phyloP scores from a whole-genome alignment of 2,888 invertebrate species.

The Chrysodeixis includens region DNA sequence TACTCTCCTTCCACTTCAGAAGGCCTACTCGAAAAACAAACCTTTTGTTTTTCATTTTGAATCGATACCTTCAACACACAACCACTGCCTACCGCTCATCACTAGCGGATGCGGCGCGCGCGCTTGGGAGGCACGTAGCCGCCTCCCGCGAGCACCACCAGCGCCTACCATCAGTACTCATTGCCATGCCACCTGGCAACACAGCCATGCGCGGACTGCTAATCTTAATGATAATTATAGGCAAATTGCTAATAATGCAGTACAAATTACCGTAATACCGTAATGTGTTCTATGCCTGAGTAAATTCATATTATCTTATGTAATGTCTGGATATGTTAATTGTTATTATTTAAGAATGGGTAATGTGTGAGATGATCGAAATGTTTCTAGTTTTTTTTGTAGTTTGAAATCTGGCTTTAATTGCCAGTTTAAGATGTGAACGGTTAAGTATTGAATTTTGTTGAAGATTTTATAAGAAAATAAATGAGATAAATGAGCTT shows the following conservation, averaged over 20 bases:
- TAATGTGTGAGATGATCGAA: neutral
- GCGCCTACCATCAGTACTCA: slow-evolving; percentile 50
- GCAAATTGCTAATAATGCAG: slow-evolving; percentile 19
- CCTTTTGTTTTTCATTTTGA: no score
- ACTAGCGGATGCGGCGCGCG: slow-evolving; percentile 70
- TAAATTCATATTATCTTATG: neutral
- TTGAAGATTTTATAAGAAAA: no score
- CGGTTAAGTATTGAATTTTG: no score
- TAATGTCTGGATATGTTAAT: neutral
- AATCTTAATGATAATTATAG: slow-evolving; percentile 23
- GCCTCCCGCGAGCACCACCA: slow-evolving; percentile 64
- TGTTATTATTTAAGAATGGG: neutral
- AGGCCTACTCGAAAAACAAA: no score
- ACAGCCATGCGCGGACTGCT: slow-evolving; percentile 43
- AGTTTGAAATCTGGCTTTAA: no score
- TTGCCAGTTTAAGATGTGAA: no score
- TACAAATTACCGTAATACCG: slow-evolving; percentile 9
- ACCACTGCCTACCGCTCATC: no score
- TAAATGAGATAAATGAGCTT: no score
- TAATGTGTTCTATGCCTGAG: neutral
- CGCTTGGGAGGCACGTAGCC: slow-evolving; percentile 69
- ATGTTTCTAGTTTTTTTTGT: no score
- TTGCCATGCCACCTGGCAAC: slow-evolving; percentile 66
- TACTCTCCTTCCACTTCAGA: no score
- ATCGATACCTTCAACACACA: no score